These are phyloP conservation scores for Spongilla lacustris DNA, from an alignment of 37 sponge, comb jelly and placozoan species.

Conservation along the genomic window DNA sequence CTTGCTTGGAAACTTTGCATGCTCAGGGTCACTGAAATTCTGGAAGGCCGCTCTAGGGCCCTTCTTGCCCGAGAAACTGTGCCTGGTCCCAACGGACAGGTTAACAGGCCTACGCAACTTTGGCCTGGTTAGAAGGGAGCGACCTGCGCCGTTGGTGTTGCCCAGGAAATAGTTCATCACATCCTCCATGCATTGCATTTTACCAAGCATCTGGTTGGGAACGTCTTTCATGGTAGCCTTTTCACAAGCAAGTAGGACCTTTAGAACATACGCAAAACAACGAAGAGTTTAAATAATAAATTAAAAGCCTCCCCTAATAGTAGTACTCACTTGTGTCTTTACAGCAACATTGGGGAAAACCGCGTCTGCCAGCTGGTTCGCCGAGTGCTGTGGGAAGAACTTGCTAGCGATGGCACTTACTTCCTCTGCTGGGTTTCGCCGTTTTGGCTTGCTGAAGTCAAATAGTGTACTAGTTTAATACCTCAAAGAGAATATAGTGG, in stretches of 20 bases:
- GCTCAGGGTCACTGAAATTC: constrained; percentile 53
- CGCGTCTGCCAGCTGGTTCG: background rate
- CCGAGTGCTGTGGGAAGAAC: background rate
- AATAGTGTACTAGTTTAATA: background rate
- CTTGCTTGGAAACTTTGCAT: constrained; percentile 56
- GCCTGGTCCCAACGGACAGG: constrained; percentile 45
- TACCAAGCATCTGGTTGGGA: constrained; percentile 26
- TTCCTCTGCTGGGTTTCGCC: background rate
- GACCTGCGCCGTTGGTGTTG: background rate
- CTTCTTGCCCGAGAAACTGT: background rate
- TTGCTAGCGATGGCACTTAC: background rate
- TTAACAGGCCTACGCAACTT: constrained; percentile 36
- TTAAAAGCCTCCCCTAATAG: background rate
- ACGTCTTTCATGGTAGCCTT: constrained; percentile 14
- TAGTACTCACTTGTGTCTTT: background rate
- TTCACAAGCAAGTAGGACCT: constrained; percentile 63
- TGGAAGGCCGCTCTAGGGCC: constrained; percentile 43
- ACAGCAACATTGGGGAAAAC: background rate
- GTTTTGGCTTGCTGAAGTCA: background rate
- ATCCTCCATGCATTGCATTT: constrained; percentile 36
- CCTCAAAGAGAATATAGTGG: background rate
- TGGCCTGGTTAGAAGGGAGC: background rate
- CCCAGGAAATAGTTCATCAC: constrained; percentile 27
- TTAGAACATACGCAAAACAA: too few species aligned
- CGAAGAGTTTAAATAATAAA: background rate